Evolutionary conservation across 2,113 vertebrate species (phyloP), one percentile per base, ranked within the genome.

Genomic region (Saccopteryx leptura): DNA sequence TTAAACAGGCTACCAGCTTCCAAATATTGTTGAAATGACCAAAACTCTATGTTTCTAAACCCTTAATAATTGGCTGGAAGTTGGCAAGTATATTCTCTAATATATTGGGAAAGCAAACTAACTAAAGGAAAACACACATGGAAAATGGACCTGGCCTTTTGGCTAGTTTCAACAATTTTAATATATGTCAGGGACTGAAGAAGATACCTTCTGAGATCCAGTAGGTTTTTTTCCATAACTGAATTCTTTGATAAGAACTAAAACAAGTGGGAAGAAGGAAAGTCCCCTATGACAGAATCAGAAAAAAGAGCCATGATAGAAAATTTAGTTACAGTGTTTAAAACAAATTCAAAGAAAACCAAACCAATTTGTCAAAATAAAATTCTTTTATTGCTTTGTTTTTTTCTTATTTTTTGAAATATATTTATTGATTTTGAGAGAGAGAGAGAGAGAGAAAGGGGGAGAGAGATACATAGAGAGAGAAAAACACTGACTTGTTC

Each of bases 301-400:
- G 28, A 84, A 39, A 79, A 84, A 76, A 79, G 54, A 71, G 19
- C 54, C n/a, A 63, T 54, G 52, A 50, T 54, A 79, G 46, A 26
- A 85, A 94, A 82, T 65, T 66, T 65, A 91, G 74, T 78, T 66
- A 76, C 23, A 87, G 9, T 12, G 13, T 60, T 78, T 84, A 76
- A 76, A 94, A 83, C 12, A 69, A 94, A 69, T 31, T 61, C 39
- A 90, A 75, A 90, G 60, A 10, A 90, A 90, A 94, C 31, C 66
- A 93, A 81, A 52, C 33, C 14, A n/a, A 54, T 65, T 80, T 74
- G 56, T 72, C n/a, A 58, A 72, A 83, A 75, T 28, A 60, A 87
- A 60, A 81, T 60, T 52, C 15, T 31, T 88, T 71, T 54, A 68
- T 61, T 87, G 46, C 46, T 71, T 61, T 39, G 39, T 39, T 39